Base-by-base conservation (phyloP, 2,888 invertebrate genomes). In the Pomacea canaliculata region DNA sequence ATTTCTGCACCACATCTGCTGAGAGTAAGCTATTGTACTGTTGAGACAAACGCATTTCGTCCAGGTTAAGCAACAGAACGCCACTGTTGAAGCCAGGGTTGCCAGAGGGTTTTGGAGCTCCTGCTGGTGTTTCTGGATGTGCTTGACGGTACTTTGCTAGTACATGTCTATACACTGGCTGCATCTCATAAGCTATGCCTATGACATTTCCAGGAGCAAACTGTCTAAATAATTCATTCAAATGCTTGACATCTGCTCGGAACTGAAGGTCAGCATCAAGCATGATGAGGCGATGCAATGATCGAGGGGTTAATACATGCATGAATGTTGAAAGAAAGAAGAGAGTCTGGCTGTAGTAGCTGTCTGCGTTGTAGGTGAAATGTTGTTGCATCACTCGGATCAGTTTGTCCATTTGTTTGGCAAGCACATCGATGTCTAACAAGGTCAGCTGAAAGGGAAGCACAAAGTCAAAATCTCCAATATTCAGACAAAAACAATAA, bases 11-110 rank as follows among this genome's bases (percentile, higher is more conserved):
- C 23, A 77, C 74, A 1, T 88, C 82, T 5, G 82, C 81, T 62
- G 84, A 82, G 12, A 92, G 90, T 70, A 94, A 91, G 69, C 92
- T 91, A 80, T 93, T 91, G 85, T 94, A 95, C 23, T 92, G 88
- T 51, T 90, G 86, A 0, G 95, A 95, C 73, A 92, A 90, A 79
- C 95, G 91, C 90, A 95, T 93, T 82, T 93, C 93, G 71, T 94
- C 92, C 62, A 96, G 91, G 87, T 94, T 92, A 70, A 96, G 91
- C 66, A 96, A 91, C 60, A 96, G 92, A 2, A 96, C 94, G 10
- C 96, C 96, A 82, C 95, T 95, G 91, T 96, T 96, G 84, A 94
- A 94, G 2, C 96, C 96, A n/a, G 95, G 94, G 85, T 90, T 84
- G 9, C 92, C 92, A 63, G 90, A 84, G 0, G 91, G 91, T 18